Percentiles rank a stretch among this genome's conserved stretches.
Conservation (phyloP, 2,113 vertebrate genomes). For the Erinaceus europaeus region DNA sequence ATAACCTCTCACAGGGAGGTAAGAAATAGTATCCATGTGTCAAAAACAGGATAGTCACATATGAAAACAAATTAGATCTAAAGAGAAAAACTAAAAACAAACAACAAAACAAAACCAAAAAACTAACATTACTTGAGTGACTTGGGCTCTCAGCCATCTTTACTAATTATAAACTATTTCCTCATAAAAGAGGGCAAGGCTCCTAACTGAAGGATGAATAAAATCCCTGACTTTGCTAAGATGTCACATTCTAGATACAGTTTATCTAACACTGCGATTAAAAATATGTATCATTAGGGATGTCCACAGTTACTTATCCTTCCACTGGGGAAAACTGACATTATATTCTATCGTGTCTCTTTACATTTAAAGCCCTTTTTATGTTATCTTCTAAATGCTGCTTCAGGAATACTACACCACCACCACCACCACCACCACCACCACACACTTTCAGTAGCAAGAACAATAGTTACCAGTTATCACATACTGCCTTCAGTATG, state of each 20-base stretch:
- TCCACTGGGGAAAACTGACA: background rate
- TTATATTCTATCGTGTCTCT: background rate
- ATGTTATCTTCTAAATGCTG: background rate
- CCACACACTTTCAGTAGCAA: background rate
- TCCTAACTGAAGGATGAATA: background rate
- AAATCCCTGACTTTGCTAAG: background rate
- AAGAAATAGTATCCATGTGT: too few relatives aligned
- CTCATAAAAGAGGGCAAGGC: background rate
- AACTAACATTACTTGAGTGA: background rate
- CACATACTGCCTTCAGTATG: background rate
- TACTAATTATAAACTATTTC: background rate
- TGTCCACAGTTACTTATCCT: background rate
- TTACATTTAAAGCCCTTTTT: background rate
- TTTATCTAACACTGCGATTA: background rate
- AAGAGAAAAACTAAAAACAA: background rate
- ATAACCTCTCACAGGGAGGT: too few relatives aligned
- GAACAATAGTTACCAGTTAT: background rate
- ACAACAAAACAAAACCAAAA: too few relatives aligned
- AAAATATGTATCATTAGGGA: background rate
- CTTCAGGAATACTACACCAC: too few relatives aligned
- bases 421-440: too few relatives aligned
- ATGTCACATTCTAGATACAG: background rate
- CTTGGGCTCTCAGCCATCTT: background rate
- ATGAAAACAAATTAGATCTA: background rate
- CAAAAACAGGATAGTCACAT: background rate